Base-by-base conservation (phyloP, 1,140 invertebrate genomes). In the Lethocerus indicus region DNA sequence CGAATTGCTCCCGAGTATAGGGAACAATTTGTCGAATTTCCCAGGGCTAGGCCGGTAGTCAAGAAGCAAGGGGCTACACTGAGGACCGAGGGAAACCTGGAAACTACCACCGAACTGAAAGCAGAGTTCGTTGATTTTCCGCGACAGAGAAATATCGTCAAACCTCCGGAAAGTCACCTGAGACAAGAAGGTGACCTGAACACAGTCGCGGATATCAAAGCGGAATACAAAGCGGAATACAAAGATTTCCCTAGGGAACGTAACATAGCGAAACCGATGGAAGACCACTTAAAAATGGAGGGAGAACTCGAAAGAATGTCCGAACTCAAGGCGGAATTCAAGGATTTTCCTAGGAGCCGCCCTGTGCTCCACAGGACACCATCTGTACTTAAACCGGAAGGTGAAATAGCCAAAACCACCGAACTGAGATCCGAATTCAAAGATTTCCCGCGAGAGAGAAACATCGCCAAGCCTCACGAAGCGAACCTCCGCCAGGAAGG, bases 111-210 rank as follows among this genome's bases (percentile, higher is more conserved):
- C 7, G 50, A 52, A 29, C 28, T 41, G 2, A 40, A 50, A 27
- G 35, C 57, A 0, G 50, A 50, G 27, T 54, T 21, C 37, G 42
- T 51, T 20, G 48, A 57, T 29, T 52, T 55, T 27, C 56, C 50
- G 2, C 47, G 45, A 18, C 16, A 49, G 24, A 49, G 52, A 16
- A 9, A 49, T 26, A 50, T 54, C n/a, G 49, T 40, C 14, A 52
- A 40, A 36, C 44, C 36, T 26, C 48, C 37, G 27, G 53, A 53
- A 12, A 47, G 42, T 18, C 43, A 50, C 18, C 29, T 57, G 26
- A 54, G 51, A 27, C 56, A 47, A 6, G 56, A 57, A 51, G 56
- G 56, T 9, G 49, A 50, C 20, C 47, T 57, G n/a, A n/a, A n/a
- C n/a, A n/a, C n/a, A n/a, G n/a, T n/a, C n/a, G n/a, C n/a, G 9